Percentiles rank a stretch among this genome's conserved stretches.
These are phyloP conservation scores for Calephelis perditalis DNA, from an alignment of 2,888 invertebrate species.

Conservation along the genomic window DNA sequence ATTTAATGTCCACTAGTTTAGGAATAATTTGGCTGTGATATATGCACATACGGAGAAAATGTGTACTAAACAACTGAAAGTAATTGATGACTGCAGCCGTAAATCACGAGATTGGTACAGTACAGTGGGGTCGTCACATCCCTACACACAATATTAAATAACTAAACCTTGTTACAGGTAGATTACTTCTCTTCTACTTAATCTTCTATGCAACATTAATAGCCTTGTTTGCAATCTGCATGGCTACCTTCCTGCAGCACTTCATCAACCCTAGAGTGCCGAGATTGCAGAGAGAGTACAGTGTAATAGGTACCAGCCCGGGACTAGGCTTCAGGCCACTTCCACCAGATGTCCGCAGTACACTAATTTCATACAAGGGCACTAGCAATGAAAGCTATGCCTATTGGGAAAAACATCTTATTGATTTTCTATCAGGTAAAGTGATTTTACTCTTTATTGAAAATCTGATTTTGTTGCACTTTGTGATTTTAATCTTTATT, in stretches of 20 bases:
- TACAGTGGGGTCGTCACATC: no score
- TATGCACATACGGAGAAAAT: no score
- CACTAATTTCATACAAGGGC: slow-evolving; percentile 96
- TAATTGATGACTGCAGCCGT: no score
- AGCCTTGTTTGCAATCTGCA: slow-evolving; percentile 93
- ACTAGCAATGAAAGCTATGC: slow-evolving; percentile 85
- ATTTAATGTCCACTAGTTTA: no score
- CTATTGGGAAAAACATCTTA: slow-evolving; percentile 88
- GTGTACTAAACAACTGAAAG: no score
- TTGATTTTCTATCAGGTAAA: slow-evolving; percentile 87
- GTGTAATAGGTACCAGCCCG: slow-evolving; percentile 95
- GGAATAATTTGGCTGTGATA: no score
- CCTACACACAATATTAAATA: no score
- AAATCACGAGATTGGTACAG: no score
- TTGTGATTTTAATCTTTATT: slow-evolving; percentile 32
- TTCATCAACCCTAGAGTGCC: slow-evolving; percentile 92
- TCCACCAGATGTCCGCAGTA: slow-evolving; percentile 94
- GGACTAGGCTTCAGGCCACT: slow-evolving; percentile 97
- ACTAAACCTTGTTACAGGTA: slow-evolving; percentile 79
- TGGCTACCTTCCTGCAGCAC: slow-evolving; percentile 94
- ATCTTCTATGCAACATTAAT: slow-evolving; percentile 94
- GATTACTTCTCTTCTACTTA: slow-evolving; percentile 94
- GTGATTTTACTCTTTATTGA: slow-evolving; percentile 32
- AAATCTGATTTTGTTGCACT: no score
- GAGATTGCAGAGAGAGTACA: slow-evolving; percentile 88